phyloP scores from a whole-genome alignment of 2,113 vertebrate species.

The Mugil cephalus region DNA sequence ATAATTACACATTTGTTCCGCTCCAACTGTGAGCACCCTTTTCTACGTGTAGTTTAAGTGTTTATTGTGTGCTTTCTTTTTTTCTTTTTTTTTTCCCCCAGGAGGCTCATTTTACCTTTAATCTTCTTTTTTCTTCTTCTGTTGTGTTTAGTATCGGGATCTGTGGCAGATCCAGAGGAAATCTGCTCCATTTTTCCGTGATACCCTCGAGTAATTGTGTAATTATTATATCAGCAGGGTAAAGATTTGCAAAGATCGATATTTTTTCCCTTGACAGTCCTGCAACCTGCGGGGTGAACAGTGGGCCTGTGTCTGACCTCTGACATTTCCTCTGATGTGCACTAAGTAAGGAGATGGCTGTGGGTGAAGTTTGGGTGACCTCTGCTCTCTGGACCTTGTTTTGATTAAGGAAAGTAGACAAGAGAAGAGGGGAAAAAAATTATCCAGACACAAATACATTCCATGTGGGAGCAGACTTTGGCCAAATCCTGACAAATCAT shows the following conservation, averaged over 20 bases:
- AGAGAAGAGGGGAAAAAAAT: background rate
- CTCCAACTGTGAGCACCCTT: background rate
- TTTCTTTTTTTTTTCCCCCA: background rate
- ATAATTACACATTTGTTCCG: too few species aligned
- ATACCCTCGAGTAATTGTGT: background rate
- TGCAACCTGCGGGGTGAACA: too few species aligned
- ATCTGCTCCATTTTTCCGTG: too few species aligned
- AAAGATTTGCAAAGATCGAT: background rate
- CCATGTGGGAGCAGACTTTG: conserved; percentile 27
- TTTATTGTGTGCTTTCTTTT: background rate
- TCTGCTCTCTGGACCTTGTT: conserved; percentile 5
- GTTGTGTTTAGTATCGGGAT: too few species aligned
- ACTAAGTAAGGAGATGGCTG: background rate
- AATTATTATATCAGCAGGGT: background rate
- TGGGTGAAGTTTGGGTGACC: conserved; percentile 4
- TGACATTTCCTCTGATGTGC: background rate
- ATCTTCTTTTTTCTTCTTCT: background rate
- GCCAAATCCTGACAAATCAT: conserved; percentile 49
- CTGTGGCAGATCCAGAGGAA: too few species aligned
- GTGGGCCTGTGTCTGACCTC: background rate
- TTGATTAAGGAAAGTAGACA: background rate
- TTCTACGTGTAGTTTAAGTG: background rate
- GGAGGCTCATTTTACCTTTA: background rate
- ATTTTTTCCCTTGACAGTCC: background rate
- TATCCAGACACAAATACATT: background rate